A percentile compares a stretch with the other conserved stretches of the same genome.
Evolutionary conservation across 1,140 invertebrate species (phyloP).

Genomic region (Microvelia longipes): DNA sequence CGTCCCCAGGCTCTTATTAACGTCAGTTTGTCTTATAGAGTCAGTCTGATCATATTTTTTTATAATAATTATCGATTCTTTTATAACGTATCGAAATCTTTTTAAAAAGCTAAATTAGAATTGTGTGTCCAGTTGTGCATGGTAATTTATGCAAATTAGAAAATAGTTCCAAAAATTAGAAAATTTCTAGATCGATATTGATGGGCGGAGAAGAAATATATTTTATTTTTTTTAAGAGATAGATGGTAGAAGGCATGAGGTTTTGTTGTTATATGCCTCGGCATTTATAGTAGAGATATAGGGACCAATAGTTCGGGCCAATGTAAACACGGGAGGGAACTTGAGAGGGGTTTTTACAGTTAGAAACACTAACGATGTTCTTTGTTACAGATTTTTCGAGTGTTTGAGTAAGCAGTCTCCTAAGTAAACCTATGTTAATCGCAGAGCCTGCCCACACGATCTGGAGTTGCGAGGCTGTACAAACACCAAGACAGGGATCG

Average conservation of each 20-base stretch:
- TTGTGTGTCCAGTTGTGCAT: no score
- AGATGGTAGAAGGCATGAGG: neutral
- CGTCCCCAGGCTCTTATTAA: no score
- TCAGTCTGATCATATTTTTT: no score
- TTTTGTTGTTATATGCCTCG: no score
- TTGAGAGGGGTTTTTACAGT: neutral
- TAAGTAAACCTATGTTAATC: conserved; percentile 10
- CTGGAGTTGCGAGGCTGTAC: neutral
- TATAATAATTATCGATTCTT: no score
- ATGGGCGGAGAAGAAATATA: neutral
- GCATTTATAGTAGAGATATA: neutral
- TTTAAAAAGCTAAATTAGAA: no score
- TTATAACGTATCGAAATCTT: no score
- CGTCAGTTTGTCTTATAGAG: no score
- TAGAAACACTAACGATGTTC: conserved; percentile 2
- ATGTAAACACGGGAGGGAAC: neutral
- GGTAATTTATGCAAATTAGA: neutral
- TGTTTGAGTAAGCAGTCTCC: conserved; percentile 4
- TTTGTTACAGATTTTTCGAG: conserved; percentile 8
- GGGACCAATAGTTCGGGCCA: neutral
- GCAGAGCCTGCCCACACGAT: conserved; percentile 6
- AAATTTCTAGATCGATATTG: neutral
- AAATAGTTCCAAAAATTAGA: neutral
- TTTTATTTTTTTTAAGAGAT: neutral
- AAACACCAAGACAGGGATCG: neutral